Conservation (phyloP, 2,797 vertebrate genomes). For the Phoeniculus purpureus region DNA sequence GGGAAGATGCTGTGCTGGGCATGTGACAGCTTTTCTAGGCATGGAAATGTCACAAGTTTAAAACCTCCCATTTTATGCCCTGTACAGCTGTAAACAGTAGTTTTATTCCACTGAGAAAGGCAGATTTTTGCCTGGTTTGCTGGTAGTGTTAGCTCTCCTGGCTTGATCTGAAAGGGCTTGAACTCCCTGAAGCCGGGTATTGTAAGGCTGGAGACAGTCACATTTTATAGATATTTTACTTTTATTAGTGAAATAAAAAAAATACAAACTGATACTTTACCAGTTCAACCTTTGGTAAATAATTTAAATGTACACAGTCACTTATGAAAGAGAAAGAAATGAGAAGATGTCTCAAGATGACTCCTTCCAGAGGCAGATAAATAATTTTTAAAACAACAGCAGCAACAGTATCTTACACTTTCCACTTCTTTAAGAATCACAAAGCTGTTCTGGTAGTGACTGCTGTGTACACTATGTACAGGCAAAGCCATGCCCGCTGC, state of each 20-base stretch:
- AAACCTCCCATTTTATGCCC: slow-evolving; percentile 26
- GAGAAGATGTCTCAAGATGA: slow-evolving; percentile 15
- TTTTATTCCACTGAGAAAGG: slow-evolving; percentile 49
- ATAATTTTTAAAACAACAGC: neutral
- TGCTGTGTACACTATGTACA: neutral
- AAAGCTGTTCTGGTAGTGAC: neutral
- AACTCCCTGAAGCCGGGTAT: slow-evolving; percentile 42
- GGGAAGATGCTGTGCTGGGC: slow-evolving; percentile 1
- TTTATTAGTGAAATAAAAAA: slow-evolving; percentile 12
- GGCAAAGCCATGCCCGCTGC: neutral
- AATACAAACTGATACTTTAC: neutral
- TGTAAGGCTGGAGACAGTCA: slow-evolving; percentile 18
- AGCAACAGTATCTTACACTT: neutral
- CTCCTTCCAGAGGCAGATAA: slow-evolving; percentile 19
- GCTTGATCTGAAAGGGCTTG: slow-evolving; percentile 43
- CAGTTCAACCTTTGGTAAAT: slow-evolving; percentile 40
- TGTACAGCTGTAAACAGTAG: slow-evolving; percentile 16
- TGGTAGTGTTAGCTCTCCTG: neutral
- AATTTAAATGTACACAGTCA: slow-evolving; percentile 10
- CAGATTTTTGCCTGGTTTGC: slow-evolving; percentile 19
- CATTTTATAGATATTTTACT: slow-evolving; percentile 34
- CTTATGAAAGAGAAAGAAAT: slow-evolving; percentile 42
- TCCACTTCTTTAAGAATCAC: neutral
- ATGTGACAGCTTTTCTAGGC: slow-evolving; percentile 17
- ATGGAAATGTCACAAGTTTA: slow-evolving; percentile 63